Evolutionary conservation across 2,888 invertebrate genomes (phyloP).

Genomic region (Cryptocephalus primarius): DNA sequence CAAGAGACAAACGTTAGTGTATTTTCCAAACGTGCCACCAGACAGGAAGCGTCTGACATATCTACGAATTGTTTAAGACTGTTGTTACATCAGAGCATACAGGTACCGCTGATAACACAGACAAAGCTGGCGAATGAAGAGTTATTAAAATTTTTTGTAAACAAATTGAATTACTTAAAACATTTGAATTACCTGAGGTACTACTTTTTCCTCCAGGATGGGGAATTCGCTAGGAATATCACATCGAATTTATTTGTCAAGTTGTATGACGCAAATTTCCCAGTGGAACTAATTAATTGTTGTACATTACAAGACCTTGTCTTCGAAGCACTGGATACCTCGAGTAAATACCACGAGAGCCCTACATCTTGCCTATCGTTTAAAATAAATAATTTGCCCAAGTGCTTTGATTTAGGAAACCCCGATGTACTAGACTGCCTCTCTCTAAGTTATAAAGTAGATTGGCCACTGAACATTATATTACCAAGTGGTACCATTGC

Average conservation of each 20-base stretch:
- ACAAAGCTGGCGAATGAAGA: conserved; percentile 61
- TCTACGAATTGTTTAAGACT: conserved; percentile 26
- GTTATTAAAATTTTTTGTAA: conserved; percentile 54
- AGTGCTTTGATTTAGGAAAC: conserved; percentile 51
- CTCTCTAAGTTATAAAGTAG: conserved; percentile 52
- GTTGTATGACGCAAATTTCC: conserved; percentile 52
- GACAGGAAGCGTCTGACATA: conserved; percentile 34
- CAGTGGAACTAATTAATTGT: conserved; percentile 57
- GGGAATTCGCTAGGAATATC: conserved; percentile 64
- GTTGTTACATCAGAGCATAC: conserved; percentile 38
- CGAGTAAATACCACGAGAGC: conserved; percentile 51
- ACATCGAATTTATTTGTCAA: conserved; percentile 59
- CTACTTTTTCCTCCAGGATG: conserved; percentile 70
- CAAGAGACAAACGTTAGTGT: conserved; percentile 5
- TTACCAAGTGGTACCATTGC: conserved; percentile 58
- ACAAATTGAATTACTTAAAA: conserved; percentile 53
- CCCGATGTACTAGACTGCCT: conserved; percentile 59
- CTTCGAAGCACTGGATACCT: conserved; percentile 56
- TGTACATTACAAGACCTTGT: conserved; percentile 54
- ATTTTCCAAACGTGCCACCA: conserved; percentile 25
- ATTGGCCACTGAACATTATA: conserved; percentile 70
- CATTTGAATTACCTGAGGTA: conserved; percentile 65
- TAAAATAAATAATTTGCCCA: conserved; percentile 48
- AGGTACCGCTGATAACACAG: conserved; percentile 57
- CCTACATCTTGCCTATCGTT: conserved; percentile 46